Conservation (phyloP, 2,888 invertebrate genomes). For the Microctonus brassicae region DNA sequence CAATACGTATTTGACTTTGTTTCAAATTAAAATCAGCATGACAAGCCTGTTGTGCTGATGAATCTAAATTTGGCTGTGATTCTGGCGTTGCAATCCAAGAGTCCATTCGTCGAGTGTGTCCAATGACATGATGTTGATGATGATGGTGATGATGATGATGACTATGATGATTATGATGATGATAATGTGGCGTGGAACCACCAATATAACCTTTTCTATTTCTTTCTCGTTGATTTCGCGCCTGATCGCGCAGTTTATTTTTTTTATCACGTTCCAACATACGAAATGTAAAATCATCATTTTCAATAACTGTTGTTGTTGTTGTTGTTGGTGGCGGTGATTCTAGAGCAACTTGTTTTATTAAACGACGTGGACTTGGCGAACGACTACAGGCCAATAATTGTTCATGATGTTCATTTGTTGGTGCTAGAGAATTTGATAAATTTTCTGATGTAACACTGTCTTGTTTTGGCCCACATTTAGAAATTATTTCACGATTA, state of each 20-base stretch:
- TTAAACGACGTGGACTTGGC: conserved; percentile 77
- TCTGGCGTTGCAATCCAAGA: conserved; percentile 58
- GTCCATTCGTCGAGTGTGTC: conserved; percentile 66
- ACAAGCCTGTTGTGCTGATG: conserved; percentile 69
- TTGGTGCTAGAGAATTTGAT: conserved; percentile 51
- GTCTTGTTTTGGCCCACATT: conserved; percentile 54
- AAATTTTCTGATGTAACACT: conserved; percentile 58
- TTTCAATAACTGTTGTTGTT: conserved; percentile 46
- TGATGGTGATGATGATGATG: background rate
- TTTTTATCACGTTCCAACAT: conserved; percentile 58
- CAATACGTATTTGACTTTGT: conserved; percentile 77
- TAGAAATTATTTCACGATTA: conserved; percentile 27
- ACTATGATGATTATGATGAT: background rate
- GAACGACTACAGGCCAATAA: conserved; percentile 67
- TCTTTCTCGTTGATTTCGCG: conserved; percentile 71
- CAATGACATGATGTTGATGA: conserved; percentile 70
- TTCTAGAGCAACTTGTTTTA: conserved; percentile 79
- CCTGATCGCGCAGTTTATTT: conserved; percentile 57
- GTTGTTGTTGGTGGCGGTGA: conserved; percentile 73
- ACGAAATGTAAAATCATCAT: conserved; percentile 54
- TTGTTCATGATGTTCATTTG: conserved; percentile 49
- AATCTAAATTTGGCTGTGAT: conserved; percentile 55
- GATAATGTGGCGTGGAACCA: background rate
- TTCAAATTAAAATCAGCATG: conserved; percentile 73
- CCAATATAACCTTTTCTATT: conserved; percentile 67